Conservation (phyloP, 2,797 vertebrate genomes). For the Urosaurus nigricauda region DNA sequence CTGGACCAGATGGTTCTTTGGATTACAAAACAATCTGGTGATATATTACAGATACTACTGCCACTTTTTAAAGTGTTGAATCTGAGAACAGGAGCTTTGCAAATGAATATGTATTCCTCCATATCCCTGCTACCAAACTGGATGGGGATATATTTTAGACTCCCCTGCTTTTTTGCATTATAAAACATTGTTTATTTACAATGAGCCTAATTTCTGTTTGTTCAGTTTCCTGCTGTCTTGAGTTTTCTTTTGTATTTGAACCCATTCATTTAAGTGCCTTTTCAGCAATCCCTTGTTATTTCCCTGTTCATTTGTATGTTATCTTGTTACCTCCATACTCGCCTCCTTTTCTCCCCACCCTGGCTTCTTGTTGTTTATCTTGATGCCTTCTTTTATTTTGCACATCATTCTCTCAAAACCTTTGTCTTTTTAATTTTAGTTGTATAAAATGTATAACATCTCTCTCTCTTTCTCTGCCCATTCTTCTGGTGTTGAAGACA, state of each 20-base stretch:
- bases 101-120: fast-evolving
- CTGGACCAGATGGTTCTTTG: neutral
- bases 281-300: conserved; percentile 44
- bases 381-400: conserved; percentile 49
- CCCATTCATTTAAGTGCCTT: conserved; percentile 17
- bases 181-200: conserved; percentile 15
- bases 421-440: conserved; percentile 42
- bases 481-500: conserved; percentile 18
- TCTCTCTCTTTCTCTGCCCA: neutral
- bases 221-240: conserved; percentile 42
- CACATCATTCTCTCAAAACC: conserved; percentile 32
- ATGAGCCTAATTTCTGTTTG: conserved; percentile 17
- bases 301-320: conserved; percentile 27
- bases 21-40: neutral
- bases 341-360: conserved; percentile 34
- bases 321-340: conserved; percentile 21
- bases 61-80: conserved; percentile 30
- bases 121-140: neutral
- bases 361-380: conserved; percentile 47
- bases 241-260: conserved; percentile 41
- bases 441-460: conserved; percentile 20
- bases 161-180: neutral
- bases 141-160: neutral
- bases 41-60: neutral
- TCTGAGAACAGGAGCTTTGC: neutral